Evolutionary conservation across 2,797 vertebrate genomes (phyloP).

Genomic region (Morus bassanus): DNA sequence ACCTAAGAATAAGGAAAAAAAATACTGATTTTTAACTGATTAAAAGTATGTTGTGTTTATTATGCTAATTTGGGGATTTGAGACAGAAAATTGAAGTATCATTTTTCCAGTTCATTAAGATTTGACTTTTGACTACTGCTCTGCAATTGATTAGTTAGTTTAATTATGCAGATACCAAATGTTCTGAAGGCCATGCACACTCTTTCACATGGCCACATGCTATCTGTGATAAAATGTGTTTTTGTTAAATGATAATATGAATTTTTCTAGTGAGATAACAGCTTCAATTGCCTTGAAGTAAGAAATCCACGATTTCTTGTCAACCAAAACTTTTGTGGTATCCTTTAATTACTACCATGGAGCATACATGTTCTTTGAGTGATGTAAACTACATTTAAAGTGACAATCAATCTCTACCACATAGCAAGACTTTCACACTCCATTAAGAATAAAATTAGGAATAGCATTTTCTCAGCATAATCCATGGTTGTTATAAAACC

Average conservation of each 20-base stretch:
- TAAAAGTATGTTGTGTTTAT: neutral
- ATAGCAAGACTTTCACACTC: slow-evolving; percentile 36
- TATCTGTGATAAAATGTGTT: neutral
- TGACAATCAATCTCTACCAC: slow-evolving; percentile 20
- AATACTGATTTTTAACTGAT: neutral
- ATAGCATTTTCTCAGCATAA: slow-evolving; percentile 43
- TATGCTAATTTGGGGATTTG: slow-evolving; percentile 11
- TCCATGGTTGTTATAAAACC: slow-evolving; percentile 19
- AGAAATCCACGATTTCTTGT: neutral
- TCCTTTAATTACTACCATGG: slow-evolving; percentile 1
- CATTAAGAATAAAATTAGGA: slow-evolving; percentile 54
- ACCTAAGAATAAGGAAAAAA: neutral
- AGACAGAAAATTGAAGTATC: slow-evolving; percentile 29
- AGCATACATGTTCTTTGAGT: slow-evolving; percentile 36
- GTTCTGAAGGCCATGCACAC: neutral
- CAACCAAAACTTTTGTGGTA: neutral
- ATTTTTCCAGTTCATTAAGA: slow-evolving; percentile 60
- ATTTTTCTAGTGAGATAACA: neutral
- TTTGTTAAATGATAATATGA: neutral
- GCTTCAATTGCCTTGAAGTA: neutral
- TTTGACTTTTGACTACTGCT: slow-evolving; percentile 52
- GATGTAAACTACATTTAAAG: slow-evolving; percentile 22
- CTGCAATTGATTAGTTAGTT: slow-evolving; percentile 33
- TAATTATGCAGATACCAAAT: slow-evolving; percentile 30
- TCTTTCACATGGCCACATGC: neutral